Conservation (phyloP, 2,888 invertebrate species). For the Epicampocera succincta region DNA sequence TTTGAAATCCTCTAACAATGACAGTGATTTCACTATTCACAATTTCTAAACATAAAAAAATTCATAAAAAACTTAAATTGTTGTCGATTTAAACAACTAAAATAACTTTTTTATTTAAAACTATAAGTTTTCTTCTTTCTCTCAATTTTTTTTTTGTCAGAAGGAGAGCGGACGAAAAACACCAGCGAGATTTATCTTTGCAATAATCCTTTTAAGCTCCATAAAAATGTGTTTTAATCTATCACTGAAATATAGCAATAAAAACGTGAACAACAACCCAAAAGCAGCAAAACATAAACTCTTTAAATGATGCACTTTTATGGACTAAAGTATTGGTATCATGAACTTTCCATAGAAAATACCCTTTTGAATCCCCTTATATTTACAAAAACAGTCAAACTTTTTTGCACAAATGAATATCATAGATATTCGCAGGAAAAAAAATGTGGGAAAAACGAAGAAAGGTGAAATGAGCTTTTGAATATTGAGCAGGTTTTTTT, state of each 20-base stretch:
- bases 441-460: conserved; percentile 2
- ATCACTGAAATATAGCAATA: conserved; percentile 54
- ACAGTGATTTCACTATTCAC: too few species aligned
- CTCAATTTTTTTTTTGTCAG: too few species aligned
- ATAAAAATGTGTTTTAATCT: conserved; percentile 64
- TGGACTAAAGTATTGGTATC: conserved; percentile 53
- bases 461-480: conserved; percentile 59
- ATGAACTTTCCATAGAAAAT: conserved; percentile 61
- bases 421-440: conserved; percentile 3
- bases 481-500: conserved; percentile 67
- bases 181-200: conserved; percentile 40
- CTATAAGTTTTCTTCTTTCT: too few species aligned
- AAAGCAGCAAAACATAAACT: conserved; percentile 40
- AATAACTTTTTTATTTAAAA: too few species aligned
- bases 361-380: conserved; percentile 58
- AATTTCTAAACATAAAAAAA: too few species aligned
- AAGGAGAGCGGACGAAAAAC: background rate
- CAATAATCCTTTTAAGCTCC: conserved; percentile 55
- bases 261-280: conserved; percentile 30
- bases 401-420: background rate
- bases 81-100: too few species aligned
- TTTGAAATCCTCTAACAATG: too few species aligned
- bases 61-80: too few species aligned
- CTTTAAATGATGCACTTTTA: conserved; percentile 63
- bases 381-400: conserved; percentile 24